These are phyloP conservation scores for Axea sp. DNA, from an alignment of 2,888 invertebrate genomes.

Conservation along the genomic window DNA sequence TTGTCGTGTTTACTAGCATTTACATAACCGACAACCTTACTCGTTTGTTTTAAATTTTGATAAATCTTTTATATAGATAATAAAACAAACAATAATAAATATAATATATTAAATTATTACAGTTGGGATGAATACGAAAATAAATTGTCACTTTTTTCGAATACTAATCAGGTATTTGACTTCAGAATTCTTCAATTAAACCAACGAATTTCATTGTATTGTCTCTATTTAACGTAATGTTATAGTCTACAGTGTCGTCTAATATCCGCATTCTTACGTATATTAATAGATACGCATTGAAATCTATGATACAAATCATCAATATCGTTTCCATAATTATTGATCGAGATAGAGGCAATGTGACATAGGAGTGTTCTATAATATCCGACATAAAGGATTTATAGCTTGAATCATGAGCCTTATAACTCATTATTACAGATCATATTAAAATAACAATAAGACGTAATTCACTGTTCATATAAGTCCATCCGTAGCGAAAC, in stretches of 20 bases:
- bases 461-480: slow-evolving; percentile 62
- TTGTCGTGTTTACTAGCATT: too few relatives aligned
- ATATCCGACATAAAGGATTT: slow-evolving; percentile 71
- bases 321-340: slow-evolving; percentile 56
- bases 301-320: slow-evolving; percentile 45
- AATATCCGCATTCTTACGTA: slow-evolving; percentile 51
- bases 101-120: too few relatives aligned
- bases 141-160: too few relatives aligned
- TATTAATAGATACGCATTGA: slow-evolving; percentile 39
- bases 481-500: slow-evolving; percentile 28
- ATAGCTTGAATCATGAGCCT: slow-evolving; percentile 69
- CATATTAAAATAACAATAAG: slow-evolving; percentile 54
- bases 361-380: slow-evolving; percentile 60
- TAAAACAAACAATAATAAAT: too few relatives aligned
- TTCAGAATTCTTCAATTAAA: slow-evolving; percentile 28
- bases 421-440: slow-evolving; percentile 65
- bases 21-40: too few relatives aligned
- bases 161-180: not conserved
- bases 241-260: slow-evolving; percentile 33
- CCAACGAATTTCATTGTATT: slow-evolving; percentile 22
- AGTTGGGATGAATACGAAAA: too few relatives aligned
- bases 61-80: too few relatives aligned
- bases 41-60: too few relatives aligned
- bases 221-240: too few relatives aligned
- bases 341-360: slow-evolving; percentile 49